A percentile compares a stretch with the other conserved stretches of the same genome.
Conservation (phyloP, 2,797 vertebrate genomes). For the Enteromius viviparus region DNA sequence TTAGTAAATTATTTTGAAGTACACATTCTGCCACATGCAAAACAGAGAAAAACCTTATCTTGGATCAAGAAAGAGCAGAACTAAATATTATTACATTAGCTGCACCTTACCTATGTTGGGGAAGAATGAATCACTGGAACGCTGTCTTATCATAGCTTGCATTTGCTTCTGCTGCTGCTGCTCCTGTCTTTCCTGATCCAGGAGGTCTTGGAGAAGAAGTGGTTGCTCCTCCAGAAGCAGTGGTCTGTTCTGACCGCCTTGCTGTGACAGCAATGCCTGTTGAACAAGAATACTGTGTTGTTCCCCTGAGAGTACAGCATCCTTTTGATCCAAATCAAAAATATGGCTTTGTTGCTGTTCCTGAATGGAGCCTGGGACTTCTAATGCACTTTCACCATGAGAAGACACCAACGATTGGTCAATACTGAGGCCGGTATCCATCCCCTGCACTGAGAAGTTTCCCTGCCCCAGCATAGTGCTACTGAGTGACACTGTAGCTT, state of each 20-base stretch:
- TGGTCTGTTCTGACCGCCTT: constrained; percentile 83
- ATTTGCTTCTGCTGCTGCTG: constrained; percentile 98
- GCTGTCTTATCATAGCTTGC: constrained; percentile 99
- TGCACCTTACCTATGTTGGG: constrained; percentile 90
- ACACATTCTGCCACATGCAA: not conserved
- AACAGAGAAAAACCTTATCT: not conserved
- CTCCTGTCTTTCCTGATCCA: constrained; percentile 97
- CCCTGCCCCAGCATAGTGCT: constrained; percentile 74
- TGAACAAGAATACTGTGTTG: constrained; percentile 79
- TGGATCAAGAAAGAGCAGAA: not conserved
- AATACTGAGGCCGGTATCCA: constrained; percentile 71
- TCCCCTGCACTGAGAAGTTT: constrained; percentile 71
- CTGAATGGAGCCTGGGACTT: constrained; percentile 76
- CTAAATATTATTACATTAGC: not conserved
- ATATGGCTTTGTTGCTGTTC: constrained; percentile 73
- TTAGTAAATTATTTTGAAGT: not conserved
- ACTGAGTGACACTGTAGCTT: constrained; percentile 72
- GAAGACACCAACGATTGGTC: constrained; percentile 77
- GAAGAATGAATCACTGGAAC: constrained; percentile 93
- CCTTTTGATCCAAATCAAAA: constrained; percentile 81
- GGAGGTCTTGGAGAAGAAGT: constrained; percentile 92
- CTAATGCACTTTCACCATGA: constrained; percentile 69
- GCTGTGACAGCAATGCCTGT: constrained; percentile 82
- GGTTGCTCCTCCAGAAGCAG: constrained; percentile 96
- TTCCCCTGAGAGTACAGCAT: constrained; percentile 72